A percentile compares a stretch with the other conserved stretches of the same genome.
Conservation (phyloP, 1,140 invertebrate species). For the Steinernema khuongi region DNA sequence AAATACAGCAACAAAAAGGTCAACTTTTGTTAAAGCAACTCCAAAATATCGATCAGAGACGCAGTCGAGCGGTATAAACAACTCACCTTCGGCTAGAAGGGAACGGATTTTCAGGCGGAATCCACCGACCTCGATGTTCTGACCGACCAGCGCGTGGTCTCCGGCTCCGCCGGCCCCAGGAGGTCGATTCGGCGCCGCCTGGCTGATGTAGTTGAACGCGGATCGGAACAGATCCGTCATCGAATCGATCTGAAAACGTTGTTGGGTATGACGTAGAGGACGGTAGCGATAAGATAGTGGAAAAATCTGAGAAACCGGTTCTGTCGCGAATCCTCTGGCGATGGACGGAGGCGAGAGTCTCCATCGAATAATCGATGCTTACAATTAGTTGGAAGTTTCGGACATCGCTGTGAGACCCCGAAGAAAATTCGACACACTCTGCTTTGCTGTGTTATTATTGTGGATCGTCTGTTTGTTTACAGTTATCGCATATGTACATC, state of each 20-base stretch:
- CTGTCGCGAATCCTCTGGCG: not conserved
- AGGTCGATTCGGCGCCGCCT: not conserved
- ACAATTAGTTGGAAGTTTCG: slow-evolving; percentile 6
- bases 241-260: slow-evolving; percentile 2
- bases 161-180: slow-evolving; percentile 12
- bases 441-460: no score
- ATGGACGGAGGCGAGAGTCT: not conserved
- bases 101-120: slow-evolving; percentile 31
- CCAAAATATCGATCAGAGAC: not conserved
- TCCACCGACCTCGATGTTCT: slow-evolving; percentile 42
- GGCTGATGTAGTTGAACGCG: slow-evolving; percentile 30
- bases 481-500: no score
- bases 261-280: not conserved
- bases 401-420: not conserved
- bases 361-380: slow-evolving; percentile 3
- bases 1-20: slow-evolving; percentile 4
- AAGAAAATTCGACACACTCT: not conserved
- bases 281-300: not conserved
- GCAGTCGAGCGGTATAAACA: not conserved
- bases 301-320: not conserved
- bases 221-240: slow-evolving; percentile 35
- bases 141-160: slow-evolving; percentile 45
- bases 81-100: slow-evolving; percentile 49
- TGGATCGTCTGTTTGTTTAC: no score
- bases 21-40: not conserved